A percentile compares a stretch with the other conserved stretches of the same genome.
These are phyloP conservation scores for Acleris emargana DNA, from an alignment of 2,888 invertebrate species.

Conservation along the genomic window DNA sequence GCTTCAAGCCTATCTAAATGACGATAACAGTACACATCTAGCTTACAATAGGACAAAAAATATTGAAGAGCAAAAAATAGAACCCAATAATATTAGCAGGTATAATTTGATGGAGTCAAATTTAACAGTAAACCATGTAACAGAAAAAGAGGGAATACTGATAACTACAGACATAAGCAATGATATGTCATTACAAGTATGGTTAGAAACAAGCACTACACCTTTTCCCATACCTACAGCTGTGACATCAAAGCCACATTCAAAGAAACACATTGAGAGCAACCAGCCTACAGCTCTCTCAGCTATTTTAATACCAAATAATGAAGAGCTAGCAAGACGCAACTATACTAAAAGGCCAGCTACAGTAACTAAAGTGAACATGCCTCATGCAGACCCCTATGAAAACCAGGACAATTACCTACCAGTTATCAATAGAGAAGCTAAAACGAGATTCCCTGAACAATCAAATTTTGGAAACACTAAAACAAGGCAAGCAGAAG, in stretches of 20 bases:
- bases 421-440: conserved; percentile 70
- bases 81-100: conserved; percentile 67
- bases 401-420: conserved; percentile 63
- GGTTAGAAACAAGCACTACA: conserved; percentile 70
- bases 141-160: conserved; percentile 71
- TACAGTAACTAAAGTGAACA: conserved; percentile 73
- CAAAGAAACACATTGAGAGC: conserved; percentile 63
- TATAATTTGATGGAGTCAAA: conserved; percentile 78
- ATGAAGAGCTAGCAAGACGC: conserved; percentile 60
- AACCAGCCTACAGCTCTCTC: conserved; percentile 81
- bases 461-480: conserved; percentile 66
- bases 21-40: conserved; percentile 71
- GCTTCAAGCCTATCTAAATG: conserved; percentile 67
- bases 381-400: conserved; percentile 67
- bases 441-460: conserved; percentile 72
- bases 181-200: conserved; percentile 72
- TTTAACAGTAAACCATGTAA: conserved; percentile 71
- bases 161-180: conserved; percentile 76
- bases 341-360: conserved; percentile 69
- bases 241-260: conserved; percentile 60
- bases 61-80: conserved; percentile 69
- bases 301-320: conserved; percentile 85
- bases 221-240: conserved; percentile 55
- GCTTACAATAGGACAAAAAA: conserved; percentile 76
- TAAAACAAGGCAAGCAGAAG: conserved; percentile 74